Evolutionary conservation across 2,113 vertebrate genomes (phyloP), one percentile per base, ranked within the genome.

Genomic region (Pterocles gutturalis): DNA sequence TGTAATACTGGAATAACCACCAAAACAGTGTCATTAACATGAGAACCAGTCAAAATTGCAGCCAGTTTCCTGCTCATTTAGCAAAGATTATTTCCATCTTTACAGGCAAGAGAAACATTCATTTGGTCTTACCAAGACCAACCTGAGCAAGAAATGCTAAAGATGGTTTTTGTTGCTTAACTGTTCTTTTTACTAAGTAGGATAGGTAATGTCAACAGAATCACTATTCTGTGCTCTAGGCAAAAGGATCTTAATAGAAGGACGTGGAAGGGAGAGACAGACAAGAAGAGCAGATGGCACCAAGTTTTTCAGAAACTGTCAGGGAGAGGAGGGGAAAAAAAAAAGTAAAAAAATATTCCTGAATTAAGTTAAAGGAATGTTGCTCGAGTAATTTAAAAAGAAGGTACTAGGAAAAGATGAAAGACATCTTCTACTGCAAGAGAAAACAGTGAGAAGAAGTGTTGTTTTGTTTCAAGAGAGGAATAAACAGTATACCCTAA

Each of bases 11-110:
- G 91, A 95, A 95, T 64, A 95, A 69, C 77, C 87, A 96, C 87
- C 73, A 93, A 89, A 94, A 93, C 89, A 87, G 82, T 53, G 89
- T 84, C 69, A 93, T 91, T 93, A 87, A 65, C 71, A 88, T 13
- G 45, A 93, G 49, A 60, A 91, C 87, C 78, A 75, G 87, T 14
- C 65, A 25, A 2, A 95, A 69, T 20, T 75, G 65, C 81, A 93
- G 78, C 51, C 92, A 79, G 87, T 24, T 96, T 91, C 90, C 93
- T 91, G 91, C 60, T 91, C 73, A 34, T 82, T 95, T 89, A 95
- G 73, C 51, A 61, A 75, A 91, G 80, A 82, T 76, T 87, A 91
- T 89, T 91, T 82, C n/a, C 33, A 58, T 13, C 87, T 93, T 91
- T 83, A 60, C 87, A 57, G 49, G 77, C 51, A 55, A 75, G 5